phyloP scores from a whole-genome alignment of 2,113 vertebrate species.

The Festucalex cinctus region DNA sequence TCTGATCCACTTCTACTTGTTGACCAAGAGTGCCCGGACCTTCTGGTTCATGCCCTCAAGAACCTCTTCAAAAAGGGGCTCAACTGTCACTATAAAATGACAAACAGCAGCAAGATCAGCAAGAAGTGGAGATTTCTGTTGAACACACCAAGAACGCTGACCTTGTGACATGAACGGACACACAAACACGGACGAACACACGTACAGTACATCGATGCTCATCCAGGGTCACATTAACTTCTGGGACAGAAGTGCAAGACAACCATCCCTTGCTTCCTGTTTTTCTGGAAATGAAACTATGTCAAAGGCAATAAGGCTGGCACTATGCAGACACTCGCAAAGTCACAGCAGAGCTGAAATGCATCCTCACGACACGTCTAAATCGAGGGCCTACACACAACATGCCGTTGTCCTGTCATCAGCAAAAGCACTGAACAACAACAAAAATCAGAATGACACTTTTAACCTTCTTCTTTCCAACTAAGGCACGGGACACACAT shows the following conservation, averaged over 20 bases:
- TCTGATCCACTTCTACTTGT: slow-evolving; percentile 42
- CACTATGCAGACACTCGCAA: slow-evolving; percentile 27
- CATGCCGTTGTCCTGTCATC: too few relatives aligned
- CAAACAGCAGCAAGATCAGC: neutral
- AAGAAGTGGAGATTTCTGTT: neutral
- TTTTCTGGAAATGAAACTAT: slow-evolving; percentile 69
- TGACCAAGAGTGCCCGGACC: slow-evolving; percentile 32
- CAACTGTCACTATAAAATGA: slow-evolving; percentile 10
- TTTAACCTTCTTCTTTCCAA: too few relatives aligned
- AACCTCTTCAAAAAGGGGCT: neutral
- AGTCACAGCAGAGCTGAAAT: slow-evolving; percentile 33
- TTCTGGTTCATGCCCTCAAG: slow-evolving; percentile 21
- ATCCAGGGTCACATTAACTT: slow-evolving; percentile 57
- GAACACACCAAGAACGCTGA: slow-evolving; percentile 10
- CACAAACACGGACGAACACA: slow-evolving; percentile 7
- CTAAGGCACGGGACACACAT: too few relatives aligned
- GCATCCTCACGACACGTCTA: slow-evolving; percentile 2
- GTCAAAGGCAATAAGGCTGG: slow-evolving; percentile 62
- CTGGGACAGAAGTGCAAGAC: slow-evolving; percentile 62
- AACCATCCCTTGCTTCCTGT: slow-evolving; percentile 69
- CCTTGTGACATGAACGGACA: neutral
- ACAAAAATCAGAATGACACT: too few relatives aligned
- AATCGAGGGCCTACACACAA: neutral
- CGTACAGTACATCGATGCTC: slow-evolving; percentile 33
- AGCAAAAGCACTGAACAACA: too few relatives aligned